Base-by-base conservation (phyloP, 1,140 invertebrate species). In the Brachionus asplanchnoidis region DNA sequence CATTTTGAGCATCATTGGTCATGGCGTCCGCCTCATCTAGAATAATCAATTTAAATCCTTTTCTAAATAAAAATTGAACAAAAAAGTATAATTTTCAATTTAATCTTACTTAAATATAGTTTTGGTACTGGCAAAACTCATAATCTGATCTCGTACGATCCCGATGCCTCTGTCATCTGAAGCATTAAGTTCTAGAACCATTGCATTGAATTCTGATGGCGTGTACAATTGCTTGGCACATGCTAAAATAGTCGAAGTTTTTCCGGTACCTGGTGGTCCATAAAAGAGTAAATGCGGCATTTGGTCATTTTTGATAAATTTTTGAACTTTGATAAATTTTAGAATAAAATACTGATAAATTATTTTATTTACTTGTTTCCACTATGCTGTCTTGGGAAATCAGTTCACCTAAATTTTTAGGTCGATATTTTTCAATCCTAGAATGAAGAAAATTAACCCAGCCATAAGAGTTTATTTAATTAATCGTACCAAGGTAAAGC, bases 1-100 rank as follows among this genome's bases (percentile, higher is more conserved):
- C 97, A 93, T 98, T 99, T 90, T 99, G 98, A 3, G 98, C 98
- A 93, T 99, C 97, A 88, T 96, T 95, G 3, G 98, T 99, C 98
- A 99, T 99, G 2, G 97, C 96, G 93, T 99, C 98, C 9, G 97
- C 97, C 92, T 99, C 98, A 92, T 99, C 98, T 11, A 99, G 90
- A 86, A 99, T 99, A 60, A 99, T 95, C 12, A 99, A 91, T 90
- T 99, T 99, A 86, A 95, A 97, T 3, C 95, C 94, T 79, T 93
- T 93, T 68, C 90, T 91, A 80, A 68, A 88, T 85, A 8, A 68
- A 65, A 85, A 42, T 56, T n/a, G 46, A 56, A 53, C n/a, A 42
- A 79, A n/a, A 17, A 40, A 23, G 20, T 3, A 4, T 2, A 42
- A 26, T 84, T 26, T n/a, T 17, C 9, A 66, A 85, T 85, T 9